phyloP scores from a whole-genome alignment of 2,797 vertebrate species.

The Argentina silus region DNA sequence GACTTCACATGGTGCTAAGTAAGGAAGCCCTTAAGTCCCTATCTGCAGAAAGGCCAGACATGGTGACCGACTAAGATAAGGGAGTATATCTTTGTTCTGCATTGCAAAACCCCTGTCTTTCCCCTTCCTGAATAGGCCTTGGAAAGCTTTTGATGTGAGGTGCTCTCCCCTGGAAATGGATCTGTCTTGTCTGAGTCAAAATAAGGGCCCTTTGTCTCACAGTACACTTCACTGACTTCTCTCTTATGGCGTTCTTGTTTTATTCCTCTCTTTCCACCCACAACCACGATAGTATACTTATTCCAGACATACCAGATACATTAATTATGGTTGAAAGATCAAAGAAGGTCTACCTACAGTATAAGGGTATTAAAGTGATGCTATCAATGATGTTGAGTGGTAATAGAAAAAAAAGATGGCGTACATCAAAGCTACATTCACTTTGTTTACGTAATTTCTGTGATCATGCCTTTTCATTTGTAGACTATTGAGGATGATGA shows the following conservation, averaged over 20 bases:
- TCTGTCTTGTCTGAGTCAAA: constrained; percentile 23
- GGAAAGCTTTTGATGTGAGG: not conserved
- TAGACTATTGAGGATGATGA: not conserved
- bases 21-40: too few relatives aligned
- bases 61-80: constrained; percentile 30
- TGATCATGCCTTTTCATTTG: constrained; percentile 1
- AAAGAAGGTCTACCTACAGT: constrained; percentile 23
- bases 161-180: not conserved
- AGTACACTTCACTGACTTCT: constrained; percentile 13
- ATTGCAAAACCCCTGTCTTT: not conserved
- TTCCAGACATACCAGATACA: constrained; percentile 35
- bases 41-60: constrained; percentile 22
- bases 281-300: constrained; percentile 6
- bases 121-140: constrained; percentile 1
- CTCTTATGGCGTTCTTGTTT: constrained; percentile 6
- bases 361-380: constrained; percentile 24
- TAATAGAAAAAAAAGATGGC: not conserved
- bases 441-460: not conserved
- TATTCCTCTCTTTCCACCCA: constrained; percentile 4
- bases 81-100: not conserved
- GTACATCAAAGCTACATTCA: constrained; percentile 37
- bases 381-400: constrained; percentile 9
- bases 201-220: constrained; percentile 50
- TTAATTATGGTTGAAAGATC: constrained; percentile 43
- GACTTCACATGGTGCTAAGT: too few relatives aligned